Evolutionary conservation across 2,888 invertebrate species (phyloP).

Genomic region (Chirona hameri): DNA sequence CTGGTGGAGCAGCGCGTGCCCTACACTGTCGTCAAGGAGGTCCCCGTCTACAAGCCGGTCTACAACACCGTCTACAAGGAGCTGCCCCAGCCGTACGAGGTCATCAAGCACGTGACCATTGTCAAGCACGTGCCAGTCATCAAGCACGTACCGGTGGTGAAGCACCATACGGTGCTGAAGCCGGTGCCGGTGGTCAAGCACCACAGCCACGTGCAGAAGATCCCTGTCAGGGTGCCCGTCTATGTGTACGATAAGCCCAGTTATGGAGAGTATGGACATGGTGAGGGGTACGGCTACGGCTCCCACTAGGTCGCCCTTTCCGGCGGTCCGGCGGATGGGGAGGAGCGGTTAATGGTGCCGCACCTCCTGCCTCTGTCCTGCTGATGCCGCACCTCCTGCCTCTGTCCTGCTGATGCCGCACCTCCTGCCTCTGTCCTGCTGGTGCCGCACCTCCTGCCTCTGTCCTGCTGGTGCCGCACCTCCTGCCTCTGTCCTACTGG

Average conservation of each 20-base stretch:
- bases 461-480: no score
- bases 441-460: no score
- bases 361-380: no score
- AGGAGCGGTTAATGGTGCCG: no score
- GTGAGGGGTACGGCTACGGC: no score
- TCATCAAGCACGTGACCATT: neutral
- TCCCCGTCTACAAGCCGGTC: neutral
- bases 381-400: no score
- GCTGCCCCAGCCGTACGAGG: neutral
- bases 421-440: no score
- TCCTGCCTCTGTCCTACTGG: no score
- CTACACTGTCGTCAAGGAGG: neutral
- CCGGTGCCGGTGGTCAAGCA: constrained; percentile 4
- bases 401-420: no score
- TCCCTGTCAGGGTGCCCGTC: neutral
- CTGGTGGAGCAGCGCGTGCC: neutral
- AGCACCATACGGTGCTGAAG: neutral
- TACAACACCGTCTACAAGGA: neutral
- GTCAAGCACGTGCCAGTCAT: neutral
- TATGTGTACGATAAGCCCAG: neutral
- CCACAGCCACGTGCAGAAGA: neutral
- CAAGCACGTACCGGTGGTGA: neutral
- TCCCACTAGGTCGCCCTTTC: no score
- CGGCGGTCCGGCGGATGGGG: no score
- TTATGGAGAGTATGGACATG: neutral